Evolutionary conservation across 2,113 vertebrate species (phyloP).

Genomic region (Leptodactylus fuscus): DNA sequence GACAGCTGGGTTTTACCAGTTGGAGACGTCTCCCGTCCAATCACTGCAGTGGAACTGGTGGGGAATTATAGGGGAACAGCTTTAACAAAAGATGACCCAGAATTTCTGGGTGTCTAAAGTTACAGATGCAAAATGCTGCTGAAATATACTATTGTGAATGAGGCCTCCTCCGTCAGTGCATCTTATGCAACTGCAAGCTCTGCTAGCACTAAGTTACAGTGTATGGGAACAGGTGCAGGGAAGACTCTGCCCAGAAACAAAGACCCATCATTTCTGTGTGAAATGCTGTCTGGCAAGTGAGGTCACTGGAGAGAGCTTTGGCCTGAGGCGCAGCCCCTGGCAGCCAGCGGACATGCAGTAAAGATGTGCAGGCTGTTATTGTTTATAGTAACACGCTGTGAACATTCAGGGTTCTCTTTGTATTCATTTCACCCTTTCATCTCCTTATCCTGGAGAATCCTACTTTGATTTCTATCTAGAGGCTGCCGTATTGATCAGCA

Average conservation of each 20-base stretch:
- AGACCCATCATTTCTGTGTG: neutral
- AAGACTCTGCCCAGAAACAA: neutral
- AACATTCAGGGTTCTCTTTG: conserved; percentile 18
- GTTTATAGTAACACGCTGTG: conserved; percentile 51
- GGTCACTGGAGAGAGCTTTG: conserved; percentile 58
- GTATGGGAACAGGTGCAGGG: neutral
- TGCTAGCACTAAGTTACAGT: neutral
- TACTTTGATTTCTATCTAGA: conserved; percentile 30
- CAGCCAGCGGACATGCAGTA: conserved; percentile 13
- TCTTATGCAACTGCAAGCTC: neutral
- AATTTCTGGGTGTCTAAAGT: no score
- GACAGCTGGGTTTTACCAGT: no score
- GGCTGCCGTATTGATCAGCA: conserved; percentile 27
- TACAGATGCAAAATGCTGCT: no score
- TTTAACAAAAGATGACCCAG: no score
- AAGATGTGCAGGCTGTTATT: conserved; percentile 3
- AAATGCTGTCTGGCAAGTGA: conserved; percentile 63
- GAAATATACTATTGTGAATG: no score
- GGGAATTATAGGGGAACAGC: no score
- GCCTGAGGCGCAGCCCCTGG: conserved; percentile 63
- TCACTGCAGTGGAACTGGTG: no score
- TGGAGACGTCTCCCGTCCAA: neutral
- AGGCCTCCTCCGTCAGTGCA: no score
- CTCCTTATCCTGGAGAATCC: neutral
- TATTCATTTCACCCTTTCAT: conserved; percentile 39